Evolutionary conservation across 2,113 vertebrate genomes (phyloP).

Genomic region (Nestor notabilis): DNA sequence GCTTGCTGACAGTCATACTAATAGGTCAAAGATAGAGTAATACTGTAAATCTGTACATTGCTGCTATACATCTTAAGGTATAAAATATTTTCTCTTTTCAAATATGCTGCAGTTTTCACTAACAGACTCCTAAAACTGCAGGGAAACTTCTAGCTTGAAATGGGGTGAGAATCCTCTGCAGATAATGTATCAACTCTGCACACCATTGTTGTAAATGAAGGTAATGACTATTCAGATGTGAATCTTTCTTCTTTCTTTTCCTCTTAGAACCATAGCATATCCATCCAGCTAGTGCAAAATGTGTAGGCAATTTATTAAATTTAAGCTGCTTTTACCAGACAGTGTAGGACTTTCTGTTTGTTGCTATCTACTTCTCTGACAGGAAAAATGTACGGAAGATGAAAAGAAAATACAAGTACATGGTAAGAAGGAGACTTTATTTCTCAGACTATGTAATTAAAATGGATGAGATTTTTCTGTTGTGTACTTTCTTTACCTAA

Average conservation of each 20-base stretch:
- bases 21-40: neutral
- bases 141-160: neutral
- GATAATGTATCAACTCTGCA: neutral
- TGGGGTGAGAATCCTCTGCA: neutral
- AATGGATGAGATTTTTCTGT: constrained; percentile 2
- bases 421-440: neutral
- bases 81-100: neutral
- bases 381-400: neutral
- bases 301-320: constrained; percentile 19
- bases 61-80: neutral
- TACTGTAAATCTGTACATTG: neutral
- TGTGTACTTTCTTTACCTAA: neutral
- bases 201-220: neutral
- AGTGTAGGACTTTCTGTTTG: neutral
- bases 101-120: neutral
- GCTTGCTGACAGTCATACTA: neutral
- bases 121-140: neutral
- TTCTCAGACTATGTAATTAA: neutral
- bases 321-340: constrained; percentile 11
- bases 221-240: neutral
- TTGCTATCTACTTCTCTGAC: neutral
- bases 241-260: neutral
- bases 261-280: neutral
- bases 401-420: neutral
- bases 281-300: neutral